These are phyloP conservation scores for Alligator sinensis DNA, from an alignment of 2,113 vertebrate species.

Conservation along the genomic window DNA sequence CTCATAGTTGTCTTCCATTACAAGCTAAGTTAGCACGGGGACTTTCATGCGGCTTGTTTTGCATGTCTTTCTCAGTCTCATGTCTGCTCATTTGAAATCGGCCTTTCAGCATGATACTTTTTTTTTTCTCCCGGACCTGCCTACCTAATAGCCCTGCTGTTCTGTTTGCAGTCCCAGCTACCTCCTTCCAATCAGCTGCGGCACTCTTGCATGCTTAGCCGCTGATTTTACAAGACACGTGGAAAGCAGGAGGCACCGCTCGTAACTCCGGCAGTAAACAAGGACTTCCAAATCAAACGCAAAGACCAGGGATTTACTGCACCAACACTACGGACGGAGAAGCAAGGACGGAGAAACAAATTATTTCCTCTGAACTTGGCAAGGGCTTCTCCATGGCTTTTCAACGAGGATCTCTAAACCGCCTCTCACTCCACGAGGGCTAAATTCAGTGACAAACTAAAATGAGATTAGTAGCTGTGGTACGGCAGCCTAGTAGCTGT, in stretches of 20 bases:
- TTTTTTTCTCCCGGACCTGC: accelerated
- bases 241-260: neutral
- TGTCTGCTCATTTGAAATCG: accelerated
- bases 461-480: slow-evolving; percentile 52
- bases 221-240: accelerated
- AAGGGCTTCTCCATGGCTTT: slow-evolving; percentile 15
- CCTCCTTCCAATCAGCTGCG: neutral
- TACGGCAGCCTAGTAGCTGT: neutral
- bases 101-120: neutral
- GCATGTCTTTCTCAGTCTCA: neutral
- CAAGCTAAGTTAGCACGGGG: neutral
- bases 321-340: neutral
- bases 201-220: accelerated
- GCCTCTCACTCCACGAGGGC: slow-evolving; percentile 7
- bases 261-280: neutral
- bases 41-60: neutral
- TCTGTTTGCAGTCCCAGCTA: accelerated
- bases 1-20: neutral
- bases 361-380: slow-evolving; percentile 64
- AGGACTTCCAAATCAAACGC: accelerated
- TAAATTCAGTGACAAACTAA: slow-evolving; percentile 25
- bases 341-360: neutral
- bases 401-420: slow-evolving; percentile 33
- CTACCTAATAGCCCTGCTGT: accelerated
- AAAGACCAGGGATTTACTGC: accelerated